phyloP scores from a whole-genome alignment of 2,113 vertebrate genomes.

The Hippopotamus amphibius region DNA sequence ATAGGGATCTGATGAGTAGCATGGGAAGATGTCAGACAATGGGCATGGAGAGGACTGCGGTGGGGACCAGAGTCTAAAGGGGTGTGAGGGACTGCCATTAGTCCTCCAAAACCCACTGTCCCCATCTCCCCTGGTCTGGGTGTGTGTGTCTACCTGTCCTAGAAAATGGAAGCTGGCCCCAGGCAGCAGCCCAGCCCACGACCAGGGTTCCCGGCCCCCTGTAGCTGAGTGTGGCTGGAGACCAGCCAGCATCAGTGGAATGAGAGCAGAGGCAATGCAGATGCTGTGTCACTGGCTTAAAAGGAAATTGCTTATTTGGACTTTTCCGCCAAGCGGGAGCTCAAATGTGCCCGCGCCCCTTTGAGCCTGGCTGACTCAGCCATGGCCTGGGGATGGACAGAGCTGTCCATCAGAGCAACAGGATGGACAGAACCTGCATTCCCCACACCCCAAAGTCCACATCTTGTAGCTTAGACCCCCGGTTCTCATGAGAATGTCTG shows the following conservation, averaged over 20 bases:
- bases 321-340: neutral
- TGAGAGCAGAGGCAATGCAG: neutral
- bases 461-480: neutral
- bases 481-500: neutral
- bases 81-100: rapidly evolving
- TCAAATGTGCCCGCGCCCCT: neutral
- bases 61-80: neutral
- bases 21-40: rapidly evolving
- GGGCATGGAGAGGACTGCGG: rapidly evolving
- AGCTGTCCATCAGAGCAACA: neutral
- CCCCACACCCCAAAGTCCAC: rapidly evolving
- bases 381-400: neutral
- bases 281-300: neutral
- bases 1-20: rapidly evolving
- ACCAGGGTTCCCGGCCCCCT: neutral
- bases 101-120: neutral
- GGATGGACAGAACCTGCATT: neutral
- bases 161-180: neutral
- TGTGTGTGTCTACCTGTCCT: neutral
- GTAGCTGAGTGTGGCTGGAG: neutral
- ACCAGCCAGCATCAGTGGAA: neutral
- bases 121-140: neutral
- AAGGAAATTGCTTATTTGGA: neutral
- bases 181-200: neutral
- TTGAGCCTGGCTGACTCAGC: neutral